These are phyloP conservation scores for Melanostoma scalare DNA, from an alignment of 2,888 invertebrate species.

Conservation along the genomic window DNA sequence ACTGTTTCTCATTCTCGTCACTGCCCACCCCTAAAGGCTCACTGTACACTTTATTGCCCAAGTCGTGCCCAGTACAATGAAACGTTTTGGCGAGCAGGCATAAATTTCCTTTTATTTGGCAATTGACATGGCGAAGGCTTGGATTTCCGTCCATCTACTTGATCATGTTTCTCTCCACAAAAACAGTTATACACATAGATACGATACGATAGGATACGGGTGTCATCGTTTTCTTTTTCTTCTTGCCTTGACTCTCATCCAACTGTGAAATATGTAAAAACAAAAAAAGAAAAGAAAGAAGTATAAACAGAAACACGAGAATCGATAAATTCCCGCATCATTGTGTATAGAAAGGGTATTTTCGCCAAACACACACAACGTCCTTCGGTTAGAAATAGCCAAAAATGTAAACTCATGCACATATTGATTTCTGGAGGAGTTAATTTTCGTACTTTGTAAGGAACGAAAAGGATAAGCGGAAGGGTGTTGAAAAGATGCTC, in stretches of 20 bases:
- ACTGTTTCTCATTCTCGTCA: conserved; percentile 2
- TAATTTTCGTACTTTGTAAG: conserved; percentile 4
- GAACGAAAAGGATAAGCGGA: background rate
- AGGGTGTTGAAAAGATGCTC: background rate
- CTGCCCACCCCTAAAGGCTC: background rate
- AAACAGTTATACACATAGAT: background rate
- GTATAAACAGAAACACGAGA: conserved; percentile 29
- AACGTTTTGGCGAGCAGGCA: conserved; percentile 71
- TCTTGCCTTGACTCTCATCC: conserved; percentile 44
- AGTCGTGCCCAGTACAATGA: conserved; percentile 69
- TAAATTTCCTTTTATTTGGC: conserved; percentile 71
- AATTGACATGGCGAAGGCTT: conserved; percentile 72
- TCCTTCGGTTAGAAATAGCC: conserved; percentile 46
- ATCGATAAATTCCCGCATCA: conserved; percentile 67
- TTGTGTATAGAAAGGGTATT: conserved; percentile 56
- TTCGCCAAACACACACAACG: conserved; percentile 33
- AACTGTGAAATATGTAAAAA: conserved; percentile 47
- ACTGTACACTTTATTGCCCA: conserved; percentile 45
- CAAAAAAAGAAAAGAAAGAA: background rate
- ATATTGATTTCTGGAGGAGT: conserved; percentile 4
- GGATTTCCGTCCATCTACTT: conserved; percentile 71
- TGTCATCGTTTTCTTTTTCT: conserved; percentile 27
- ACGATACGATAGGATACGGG: background rate
- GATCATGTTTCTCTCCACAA: conserved; percentile 63
- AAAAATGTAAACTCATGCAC: conserved; percentile 44